Conservation (phyloP, 37 sponge, comb jelly and placozoan species). For the Halichondria panicea region DNA sequence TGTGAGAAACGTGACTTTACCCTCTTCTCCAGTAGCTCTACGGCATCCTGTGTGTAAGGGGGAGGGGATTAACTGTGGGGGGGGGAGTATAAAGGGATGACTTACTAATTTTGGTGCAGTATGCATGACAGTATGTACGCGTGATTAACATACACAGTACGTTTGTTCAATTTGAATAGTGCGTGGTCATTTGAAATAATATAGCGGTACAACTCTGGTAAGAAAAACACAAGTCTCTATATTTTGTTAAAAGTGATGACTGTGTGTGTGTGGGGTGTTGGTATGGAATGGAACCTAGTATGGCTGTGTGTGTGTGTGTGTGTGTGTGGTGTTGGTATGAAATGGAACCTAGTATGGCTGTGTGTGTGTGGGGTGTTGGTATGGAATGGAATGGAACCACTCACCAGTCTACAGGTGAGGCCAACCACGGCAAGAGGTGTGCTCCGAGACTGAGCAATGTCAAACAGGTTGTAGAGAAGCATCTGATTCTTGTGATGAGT, state of each 20-base stretch:
- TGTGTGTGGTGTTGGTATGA: not conserved
- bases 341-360: not conserved
- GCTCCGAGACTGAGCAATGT: slow-evolving; percentile 66
- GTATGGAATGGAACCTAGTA: not conserved
- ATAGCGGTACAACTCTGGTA: too few species aligned
- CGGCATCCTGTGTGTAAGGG: slow-evolving; percentile 64
- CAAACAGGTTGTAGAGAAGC: slow-evolving; percentile 92
- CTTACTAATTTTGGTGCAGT: not conserved
- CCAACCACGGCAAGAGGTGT: slow-evolving; percentile 88
- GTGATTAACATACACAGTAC: too few species aligned
- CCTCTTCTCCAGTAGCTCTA: slow-evolving; percentile 92
- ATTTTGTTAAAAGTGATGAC: not conserved
- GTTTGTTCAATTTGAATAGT: too few species aligned
- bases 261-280: not conserved
- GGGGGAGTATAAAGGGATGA: not conserved
- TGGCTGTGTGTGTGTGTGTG: slow-evolving; percentile 8
- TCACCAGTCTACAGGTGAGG: slow-evolving; percentile 70
- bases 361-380: not conserved
- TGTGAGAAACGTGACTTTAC: slow-evolving; percentile 95
- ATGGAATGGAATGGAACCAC: slow-evolving; percentile 2
- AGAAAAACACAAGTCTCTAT: too few species aligned
- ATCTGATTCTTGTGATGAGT: slow-evolving; percentile 91
- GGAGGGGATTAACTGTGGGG: not conserved
- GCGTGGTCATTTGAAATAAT: too few species aligned
- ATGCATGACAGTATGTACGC: not conserved